Base-by-base conservation (phyloP, 2,888 invertebrate species). In the Watsonalla cultraria region DNA sequence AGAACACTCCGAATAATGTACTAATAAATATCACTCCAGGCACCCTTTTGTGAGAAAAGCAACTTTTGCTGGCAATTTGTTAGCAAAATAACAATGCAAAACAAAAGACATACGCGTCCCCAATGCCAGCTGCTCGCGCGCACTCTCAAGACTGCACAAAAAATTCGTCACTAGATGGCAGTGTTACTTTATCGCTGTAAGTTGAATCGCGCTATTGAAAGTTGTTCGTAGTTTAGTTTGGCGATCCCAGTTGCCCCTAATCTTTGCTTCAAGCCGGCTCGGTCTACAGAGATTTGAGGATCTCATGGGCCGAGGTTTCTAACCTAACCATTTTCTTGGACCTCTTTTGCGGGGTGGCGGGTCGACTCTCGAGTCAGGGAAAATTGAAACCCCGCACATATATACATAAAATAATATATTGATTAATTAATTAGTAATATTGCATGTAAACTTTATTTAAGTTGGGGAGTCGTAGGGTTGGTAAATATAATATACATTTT, bases 241-340 rank as follows among this genome's bases (percentile, higher is more conserved):
- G 59, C 80, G 37, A 76, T 88, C 8, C 39, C 47, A 37, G 15
- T 7, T 7, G 7, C 0, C 24, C 5, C 0, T 0, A 0, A 0
- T 0, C 1, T 5, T 4, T 33, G 90, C 92, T 90, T 92, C 92
- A 86, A 86, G 94, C 94, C 94, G 93, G 94, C 94, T 95, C 95
- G 93, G 93, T 94, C 94, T 93, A 92, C 93, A 92, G 92, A 91
- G 91, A 92, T 94, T 93, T 92, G 91, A 93, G 95, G 80, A 80
- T 76, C 91, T 91, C 92, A 92, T 92, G 92, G 93, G 86, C 60
- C 76, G 88, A 90, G 90, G 89, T 52, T 55, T 52, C 90, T 90
- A 91, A 90, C 91, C 91, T 91, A 90, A 90, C 90, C 90, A 80
- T 58, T 59, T 88, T 88, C 84, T 90, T 73, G 90, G 90, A 80